These are phyloP conservation scores for Dynastes maya DNA, from an alignment of 2,888 invertebrate species.

Conservation along the genomic window DNA sequence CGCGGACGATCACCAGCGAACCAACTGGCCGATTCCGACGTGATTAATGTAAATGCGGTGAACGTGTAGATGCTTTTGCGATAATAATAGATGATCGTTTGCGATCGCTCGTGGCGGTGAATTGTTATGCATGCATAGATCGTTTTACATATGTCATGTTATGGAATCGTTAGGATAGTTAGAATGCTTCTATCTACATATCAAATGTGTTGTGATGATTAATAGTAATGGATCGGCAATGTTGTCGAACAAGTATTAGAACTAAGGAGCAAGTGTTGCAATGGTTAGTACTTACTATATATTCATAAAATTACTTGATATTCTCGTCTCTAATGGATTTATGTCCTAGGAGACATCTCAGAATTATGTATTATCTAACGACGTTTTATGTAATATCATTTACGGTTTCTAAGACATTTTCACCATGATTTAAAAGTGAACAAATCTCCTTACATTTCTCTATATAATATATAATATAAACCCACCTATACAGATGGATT, in stretches of 20 bases:
- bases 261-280: too few relatives aligned
- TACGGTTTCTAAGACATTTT: too few relatives aligned
- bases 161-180: neutral
- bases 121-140: conserved; percentile 4
- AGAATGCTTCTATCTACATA: neutral
- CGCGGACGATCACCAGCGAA: neutral
- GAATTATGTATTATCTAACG: too few relatives aligned
- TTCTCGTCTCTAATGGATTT: too few relatives aligned
- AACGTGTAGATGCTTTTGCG: conserved; percentile 1
- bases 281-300: too few relatives aligned
- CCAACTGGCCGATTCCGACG: neutral
- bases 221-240: neutral
- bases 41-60: conserved; percentile 2
- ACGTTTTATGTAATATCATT: too few relatives aligned
- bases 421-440: too few relatives aligned
- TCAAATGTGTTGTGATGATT: neutral
- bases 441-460: too few relatives aligned
- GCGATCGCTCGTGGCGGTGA: neutral
- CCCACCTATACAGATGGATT: too few relatives aligned
- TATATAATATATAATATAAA: too few relatives aligned
- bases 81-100: neutral
- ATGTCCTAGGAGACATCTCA: too few relatives aligned
- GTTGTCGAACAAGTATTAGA: neutral
- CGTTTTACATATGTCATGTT: neutral
- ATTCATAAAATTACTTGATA: too few relatives aligned